phyloP scores from a whole-genome alignment of 2,888 invertebrate genomes.

The Sipunculus nudus region DNA sequence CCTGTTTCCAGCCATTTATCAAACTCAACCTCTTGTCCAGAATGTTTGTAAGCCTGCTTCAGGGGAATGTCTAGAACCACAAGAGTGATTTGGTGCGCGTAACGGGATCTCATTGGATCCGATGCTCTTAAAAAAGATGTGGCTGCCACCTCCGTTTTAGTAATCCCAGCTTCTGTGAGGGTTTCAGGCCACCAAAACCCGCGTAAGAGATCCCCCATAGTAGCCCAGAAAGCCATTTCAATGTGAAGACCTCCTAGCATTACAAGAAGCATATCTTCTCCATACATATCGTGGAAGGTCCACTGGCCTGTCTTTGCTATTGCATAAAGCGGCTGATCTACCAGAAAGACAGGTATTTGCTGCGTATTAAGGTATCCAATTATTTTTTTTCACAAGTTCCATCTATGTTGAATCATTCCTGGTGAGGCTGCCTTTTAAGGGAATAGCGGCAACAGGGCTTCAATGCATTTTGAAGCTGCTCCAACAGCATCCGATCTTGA shows the following conservation, averaged over 20 bases:
- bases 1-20: neutral
- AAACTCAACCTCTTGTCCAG: neutral
- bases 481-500: too few relatives aligned
- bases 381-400: too few relatives aligned
- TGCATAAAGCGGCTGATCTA: too few relatives aligned
- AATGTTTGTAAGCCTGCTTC: conserved; percentile 11
- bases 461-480: too few relatives aligned
- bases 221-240: conserved; percentile 24
- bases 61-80: conserved; percentile 19
- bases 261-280: neutral
- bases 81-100: conserved; percentile 23
- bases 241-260: too few relatives aligned
- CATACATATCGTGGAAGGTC: conserved; percentile 4
- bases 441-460: too few relatives aligned
- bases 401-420: too few relatives aligned
- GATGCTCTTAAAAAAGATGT: conserved; percentile 26
- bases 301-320: too few relatives aligned
- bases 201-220: conserved; percentile 25
- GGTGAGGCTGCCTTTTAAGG: too few relatives aligned
- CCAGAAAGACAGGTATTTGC: too few relatives aligned
- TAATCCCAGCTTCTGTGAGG: conserved; percentile 23
- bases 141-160: conserved; percentile 28
- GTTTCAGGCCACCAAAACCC: conserved; percentile 29
- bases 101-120: conserved; percentile 27
- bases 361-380: too few relatives aligned